Base-by-base conservation (phyloP, 2,797 vertebrate species). In the Leptodactylus fallax region DNA sequence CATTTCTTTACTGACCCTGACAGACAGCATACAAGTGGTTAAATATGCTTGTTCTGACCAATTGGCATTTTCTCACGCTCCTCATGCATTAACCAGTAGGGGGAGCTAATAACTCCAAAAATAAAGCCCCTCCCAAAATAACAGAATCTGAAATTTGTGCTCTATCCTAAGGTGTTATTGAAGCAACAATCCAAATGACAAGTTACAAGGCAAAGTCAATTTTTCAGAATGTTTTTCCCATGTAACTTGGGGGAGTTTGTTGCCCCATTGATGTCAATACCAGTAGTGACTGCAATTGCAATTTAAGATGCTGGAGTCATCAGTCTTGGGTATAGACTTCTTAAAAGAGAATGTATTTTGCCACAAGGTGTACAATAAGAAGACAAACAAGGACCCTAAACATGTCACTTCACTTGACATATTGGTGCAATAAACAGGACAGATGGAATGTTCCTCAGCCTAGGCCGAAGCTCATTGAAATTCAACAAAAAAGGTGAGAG, bases 281-380 rank as follows among this genome's bases (percentile, higher is more conserved):
- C 45, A 49, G 71, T 49, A 5, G 71, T n/a, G 19, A n/a, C 71
- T 74, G 71, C 19, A 74, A 51, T 21, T 3, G 45, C 19, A 21
- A 47, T 69, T 16, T 58, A 79, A 60, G 23, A 60, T 9, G 0
- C 72, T 10, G 61, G 36, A 81, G 49, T 0, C 58, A 7, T 60
- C 45, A 14, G 80, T 51, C 51, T 55, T 69, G 49, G 51, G 51
- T 71, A 55, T 71, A 55, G 65, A 27, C 25, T 12, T 71, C 17
- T 25, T 21, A 56, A 71, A 23, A 58, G 67, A 14, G 17, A 83
- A 72, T 58, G 67, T 71, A 83, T 71, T 83, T 83, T 83, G 81
- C 67, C 81, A 83, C 81, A 83, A 71, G 51, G 65, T 72, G 36
- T 21, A 72, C 55, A 23, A n/a, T 11, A 63, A 81, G 67, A n/a